Percentiles rank a stretch among this genome's conserved stretches.
Evolutionary conservation across 2,888 invertebrate genomes (phyloP).

Genomic region (Sthenelais limicola): DNA sequence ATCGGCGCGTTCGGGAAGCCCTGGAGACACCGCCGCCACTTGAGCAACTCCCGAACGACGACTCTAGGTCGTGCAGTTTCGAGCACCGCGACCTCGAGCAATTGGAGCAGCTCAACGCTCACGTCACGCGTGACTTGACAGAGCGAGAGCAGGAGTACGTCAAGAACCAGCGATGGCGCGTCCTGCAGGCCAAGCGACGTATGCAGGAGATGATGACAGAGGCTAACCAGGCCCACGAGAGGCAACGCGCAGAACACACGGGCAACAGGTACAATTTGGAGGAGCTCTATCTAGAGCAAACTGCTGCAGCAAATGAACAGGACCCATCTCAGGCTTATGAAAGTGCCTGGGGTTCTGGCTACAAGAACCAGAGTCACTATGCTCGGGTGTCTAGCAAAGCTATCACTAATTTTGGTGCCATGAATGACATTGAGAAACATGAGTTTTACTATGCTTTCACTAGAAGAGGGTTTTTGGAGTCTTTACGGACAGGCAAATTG

Average conservation of each 20-base stretch:
- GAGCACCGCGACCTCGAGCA: constrained; percentile 48
- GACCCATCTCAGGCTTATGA: constrained; percentile 47
- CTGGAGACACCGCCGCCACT: constrained; percentile 67
- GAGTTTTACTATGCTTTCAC: constrained; percentile 57
- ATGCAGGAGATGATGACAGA: constrained; percentile 35
- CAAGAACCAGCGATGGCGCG: constrained; percentile 30
- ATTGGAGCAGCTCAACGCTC: constrained; percentile 60
- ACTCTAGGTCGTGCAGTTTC: background rate
- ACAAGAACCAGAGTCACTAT: constrained; percentile 50
- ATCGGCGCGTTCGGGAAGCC: constrained; percentile 66
- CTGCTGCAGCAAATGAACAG: background rate
- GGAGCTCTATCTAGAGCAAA: background rate
- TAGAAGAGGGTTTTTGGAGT: constrained; percentile 63
- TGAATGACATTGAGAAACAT: constrained; percentile 47
- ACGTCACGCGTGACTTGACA: constrained; percentile 58
- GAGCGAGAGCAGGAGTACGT: constrained; percentile 57
- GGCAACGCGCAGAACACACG: background rate
- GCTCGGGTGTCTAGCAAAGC: constrained; percentile 41
- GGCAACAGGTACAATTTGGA: background rate
- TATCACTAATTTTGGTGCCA: constrained; percentile 44
- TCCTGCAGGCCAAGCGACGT: constrained; percentile 34
- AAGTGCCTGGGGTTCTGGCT: constrained; percentile 28
- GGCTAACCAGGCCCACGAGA: background rate
- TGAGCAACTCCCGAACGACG: constrained; percentile 11
- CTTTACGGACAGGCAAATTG: constrained; percentile 59